These are phyloP conservation scores for Variabilichromis moorii DNA, from an alignment of 2,113 vertebrate genomes.

Conservation along the genomic window DNA sequence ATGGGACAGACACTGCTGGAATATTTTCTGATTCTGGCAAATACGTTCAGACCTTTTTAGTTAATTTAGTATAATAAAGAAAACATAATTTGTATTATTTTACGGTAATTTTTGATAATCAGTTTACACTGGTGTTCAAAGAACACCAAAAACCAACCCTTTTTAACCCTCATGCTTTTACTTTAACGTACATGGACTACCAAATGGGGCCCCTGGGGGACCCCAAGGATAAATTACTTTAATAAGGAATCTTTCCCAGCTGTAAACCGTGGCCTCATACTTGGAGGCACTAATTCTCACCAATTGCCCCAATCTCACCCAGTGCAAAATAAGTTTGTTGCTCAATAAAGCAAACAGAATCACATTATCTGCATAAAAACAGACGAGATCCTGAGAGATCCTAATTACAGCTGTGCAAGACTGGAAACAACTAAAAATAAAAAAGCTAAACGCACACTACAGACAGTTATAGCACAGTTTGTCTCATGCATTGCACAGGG, in stretches of 20 bases:
- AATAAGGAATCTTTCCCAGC: background rate
- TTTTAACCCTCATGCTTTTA: background rate
- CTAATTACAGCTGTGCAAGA: background rate
- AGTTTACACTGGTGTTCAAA: background rate
- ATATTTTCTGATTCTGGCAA: background rate
- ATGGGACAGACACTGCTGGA: background rate
- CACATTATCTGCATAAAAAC: background rate
- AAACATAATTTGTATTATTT: background rate
- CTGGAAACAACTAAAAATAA: background rate
- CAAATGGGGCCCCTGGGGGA: background rate
- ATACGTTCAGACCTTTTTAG: background rate
- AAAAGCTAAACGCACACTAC: background rate
- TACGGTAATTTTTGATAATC: background rate
- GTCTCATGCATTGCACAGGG: background rate
- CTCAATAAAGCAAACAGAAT: background rate
- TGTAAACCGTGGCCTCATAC: background rate
- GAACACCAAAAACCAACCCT: background rate
- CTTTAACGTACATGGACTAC: background rate
- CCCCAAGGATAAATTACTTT: background rate
- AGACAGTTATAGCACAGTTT: background rate
- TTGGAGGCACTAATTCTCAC: background rate
- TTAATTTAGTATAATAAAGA: background rate
- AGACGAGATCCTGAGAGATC: background rate
- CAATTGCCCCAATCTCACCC: background rate
- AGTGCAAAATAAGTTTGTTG: background rate